A percentile compares a stretch with the other conserved stretches of the same genome.
Conservation (phyloP, 2,113 vertebrate genomes). For the Chionomys nivalis region DNA sequence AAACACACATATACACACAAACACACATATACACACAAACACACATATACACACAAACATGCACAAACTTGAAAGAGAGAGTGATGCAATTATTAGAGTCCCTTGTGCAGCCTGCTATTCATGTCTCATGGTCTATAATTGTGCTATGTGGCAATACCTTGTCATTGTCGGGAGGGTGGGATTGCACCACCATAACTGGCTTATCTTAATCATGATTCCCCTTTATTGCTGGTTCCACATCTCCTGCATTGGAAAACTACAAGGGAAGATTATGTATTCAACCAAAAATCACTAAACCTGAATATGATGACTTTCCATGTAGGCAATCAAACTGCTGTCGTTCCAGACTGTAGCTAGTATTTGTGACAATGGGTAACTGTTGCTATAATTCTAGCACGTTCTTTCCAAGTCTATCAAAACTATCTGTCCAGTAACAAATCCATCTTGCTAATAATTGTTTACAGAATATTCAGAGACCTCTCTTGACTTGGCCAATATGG, state of each 20-base stretch:
- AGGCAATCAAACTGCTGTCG: not conserved
- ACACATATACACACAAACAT: not conserved
- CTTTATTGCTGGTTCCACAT: not conserved
- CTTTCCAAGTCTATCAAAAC: not conserved
- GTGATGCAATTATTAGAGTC: not conserved
- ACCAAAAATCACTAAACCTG: not conserved
- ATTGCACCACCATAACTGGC: not conserved
- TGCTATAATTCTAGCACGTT: not conserved
- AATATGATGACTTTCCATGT: not conserved
- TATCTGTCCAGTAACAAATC: not conserved
- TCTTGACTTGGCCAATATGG: not conserved
- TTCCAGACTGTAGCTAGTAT: not conserved
- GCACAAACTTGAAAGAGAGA: no score
- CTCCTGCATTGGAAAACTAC: not conserved
- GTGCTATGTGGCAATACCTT: not conserved
- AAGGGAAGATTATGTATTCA: not conserved
- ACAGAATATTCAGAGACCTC: slow-evolving; percentile 11
- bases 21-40: not conserved
- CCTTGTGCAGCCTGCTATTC: not conserved
- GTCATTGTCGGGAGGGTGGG: not conserved
- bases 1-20: not conserved
- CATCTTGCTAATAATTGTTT: slow-evolving; percentile 10
- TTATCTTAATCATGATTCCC: not conserved
- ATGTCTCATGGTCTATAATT: not conserved
- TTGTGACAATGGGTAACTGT: not conserved